Evolutionary conservation across 2,888 invertebrate species (phyloP), one percentile per base, ranked within the genome.

Genomic region (Galeruca laticollis): DNA sequence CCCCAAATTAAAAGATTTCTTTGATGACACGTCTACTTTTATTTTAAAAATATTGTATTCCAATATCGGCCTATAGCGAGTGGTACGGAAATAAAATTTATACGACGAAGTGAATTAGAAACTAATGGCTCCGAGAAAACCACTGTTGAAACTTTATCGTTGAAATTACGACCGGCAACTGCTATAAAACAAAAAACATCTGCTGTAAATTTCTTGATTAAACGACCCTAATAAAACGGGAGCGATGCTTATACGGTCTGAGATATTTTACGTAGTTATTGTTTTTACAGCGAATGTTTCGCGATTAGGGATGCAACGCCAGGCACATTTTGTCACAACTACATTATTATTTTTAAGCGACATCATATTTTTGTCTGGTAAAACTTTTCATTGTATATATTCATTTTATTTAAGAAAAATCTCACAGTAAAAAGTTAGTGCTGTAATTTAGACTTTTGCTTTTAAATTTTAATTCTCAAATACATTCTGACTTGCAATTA

Each of bases 141-240:
- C 69, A 60, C 69, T 51, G 69, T 60, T 63, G 52, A 60, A 69
- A 64, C 64, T 69, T 69, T 64, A 69, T 69, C 49, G 69, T 60
- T 40, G 49, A 51, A 64, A 64, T 64, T 60, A 69, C 64, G 54
- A 60, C 60, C 59, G 35, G 54, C 64, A 64, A 69, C 64, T 69
- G 63, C 64, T 60, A 69, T 69, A 64, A 69, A 69, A 69, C 69
- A 64, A 69, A 64, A 54, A 69, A 64, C 64, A 64, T 64, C 60
- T 69, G 59, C 52, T 69, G 60, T 68, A 62, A 56, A 68, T 51
- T 63, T 68, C 51, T 63, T 49, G 68, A 67, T 67, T 60, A 60
- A 68, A 68, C 57, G 57, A 59, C 43, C 64, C 40, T 69, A 69
- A 64, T 69, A 69, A 69, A 69, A 69, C 52, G 47, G 57, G 35